Percentiles rank a stretch among this genome's conserved stretches.
Conservation (phyloP, 2,797 vertebrate genomes). For the Chaenodraco wilsoni region DNA sequence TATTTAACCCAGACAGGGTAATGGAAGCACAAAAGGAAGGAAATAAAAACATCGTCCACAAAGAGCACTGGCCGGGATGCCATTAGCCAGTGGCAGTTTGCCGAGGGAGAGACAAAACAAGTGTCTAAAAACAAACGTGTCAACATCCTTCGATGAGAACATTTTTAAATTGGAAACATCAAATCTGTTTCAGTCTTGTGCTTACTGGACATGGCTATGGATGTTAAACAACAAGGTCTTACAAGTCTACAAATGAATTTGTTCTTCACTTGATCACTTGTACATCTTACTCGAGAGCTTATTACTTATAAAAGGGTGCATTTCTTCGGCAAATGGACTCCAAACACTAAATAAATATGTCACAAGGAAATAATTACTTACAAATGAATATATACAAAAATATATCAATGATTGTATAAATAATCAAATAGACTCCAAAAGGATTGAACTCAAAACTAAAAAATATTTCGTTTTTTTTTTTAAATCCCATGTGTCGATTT, state of each 20-base stretch:
- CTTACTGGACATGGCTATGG: not conserved
- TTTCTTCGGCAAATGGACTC: not conserved
- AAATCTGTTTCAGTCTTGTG: constrained; percentile 11
- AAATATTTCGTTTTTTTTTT: not conserved
- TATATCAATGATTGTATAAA: not conserved
- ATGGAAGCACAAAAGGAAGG: constrained; percentile 29
- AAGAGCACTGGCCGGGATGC: constrained; percentile 18
- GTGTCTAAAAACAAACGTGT: constrained; percentile 28
- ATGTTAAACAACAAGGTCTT: not conserved
- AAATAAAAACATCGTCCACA: constrained; percentile 39
- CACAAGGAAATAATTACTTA: not conserved
- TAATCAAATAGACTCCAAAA: not conserved
- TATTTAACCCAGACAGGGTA: constrained; percentile 1
- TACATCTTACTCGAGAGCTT: too few relatives aligned
- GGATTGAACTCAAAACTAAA: too few relatives aligned
- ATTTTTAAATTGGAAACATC: constrained; percentile 5
- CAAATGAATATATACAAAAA: not conserved
- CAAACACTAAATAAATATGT: not conserved
- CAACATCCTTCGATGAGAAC: constrained; percentile 7
- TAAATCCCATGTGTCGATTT: not conserved
- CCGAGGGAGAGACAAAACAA: constrained; percentile 47
- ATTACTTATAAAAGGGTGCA: too few relatives aligned
- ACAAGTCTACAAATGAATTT: too few relatives aligned
- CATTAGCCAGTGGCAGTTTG: constrained; percentile 47
- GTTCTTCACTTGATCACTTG: too few relatives aligned